Conservation (phyloP, 2,888 invertebrate genomes). For the Eristalinus sepulchralis region DNA sequence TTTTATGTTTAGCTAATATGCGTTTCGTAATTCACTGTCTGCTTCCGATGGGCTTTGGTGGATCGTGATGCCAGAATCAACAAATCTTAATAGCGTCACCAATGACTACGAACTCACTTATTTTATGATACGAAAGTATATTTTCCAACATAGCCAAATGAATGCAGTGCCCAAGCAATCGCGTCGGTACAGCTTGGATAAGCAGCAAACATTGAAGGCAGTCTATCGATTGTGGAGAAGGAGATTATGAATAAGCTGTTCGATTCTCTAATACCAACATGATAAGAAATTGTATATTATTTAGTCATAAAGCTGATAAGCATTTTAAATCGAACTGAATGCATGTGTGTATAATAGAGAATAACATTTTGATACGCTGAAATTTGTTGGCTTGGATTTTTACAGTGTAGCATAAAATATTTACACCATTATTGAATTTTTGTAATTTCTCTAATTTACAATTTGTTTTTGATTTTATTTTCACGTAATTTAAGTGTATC, state of each 20-base stretch:
- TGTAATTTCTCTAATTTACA: too few species aligned
- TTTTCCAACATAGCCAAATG: constrained; percentile 9
- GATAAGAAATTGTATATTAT: constrained; percentile 53
- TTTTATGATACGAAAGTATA: not conserved
- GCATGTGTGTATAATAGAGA: not conserved
- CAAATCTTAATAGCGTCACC: not conserved
- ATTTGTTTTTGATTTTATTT: too few species aligned
- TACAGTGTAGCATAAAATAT: not conserved
- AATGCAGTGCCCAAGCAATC: constrained; percentile 28
- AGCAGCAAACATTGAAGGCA: constrained; percentile 20
- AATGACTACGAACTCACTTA: not conserved
- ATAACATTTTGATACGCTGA: not conserved
- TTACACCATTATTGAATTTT: too few species aligned
- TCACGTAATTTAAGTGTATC: too few species aligned
- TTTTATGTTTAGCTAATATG: not conserved
- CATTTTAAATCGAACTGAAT: not conserved
- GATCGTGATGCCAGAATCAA: not conserved
- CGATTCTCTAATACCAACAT: constrained; percentile 26
- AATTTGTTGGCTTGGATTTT: not conserved
- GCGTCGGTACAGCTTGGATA: constrained; percentile 9
- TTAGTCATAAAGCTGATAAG: constrained; percentile 31
- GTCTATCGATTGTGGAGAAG: not conserved
- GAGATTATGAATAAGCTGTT: constrained; percentile 13
- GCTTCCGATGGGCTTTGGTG: not conserved
- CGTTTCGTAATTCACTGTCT: not conserved